These are phyloP conservation scores for Phyllopteryx taeniolatus DNA, from an alignment of 2,113 vertebrate species.

Conservation along the genomic window DNA sequence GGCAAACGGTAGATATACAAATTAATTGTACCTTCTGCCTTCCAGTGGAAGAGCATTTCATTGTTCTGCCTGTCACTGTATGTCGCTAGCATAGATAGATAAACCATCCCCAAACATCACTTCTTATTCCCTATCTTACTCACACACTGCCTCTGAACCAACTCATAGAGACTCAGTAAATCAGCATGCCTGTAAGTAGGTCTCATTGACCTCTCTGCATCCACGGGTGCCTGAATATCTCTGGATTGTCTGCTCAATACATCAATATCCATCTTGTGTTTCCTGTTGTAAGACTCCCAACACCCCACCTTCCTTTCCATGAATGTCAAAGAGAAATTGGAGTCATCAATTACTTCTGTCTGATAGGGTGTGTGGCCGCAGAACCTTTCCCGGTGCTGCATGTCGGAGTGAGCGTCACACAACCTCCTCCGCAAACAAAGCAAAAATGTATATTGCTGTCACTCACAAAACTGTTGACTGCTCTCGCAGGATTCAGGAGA, in stretches of 20 bases:
- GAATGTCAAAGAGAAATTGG: slow-evolving; percentile 63
- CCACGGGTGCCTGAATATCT: slow-evolving; percentile 59
- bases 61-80: not conserved
- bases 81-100: not conserved
- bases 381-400: slow-evolving; percentile 32
- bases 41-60: not conserved
- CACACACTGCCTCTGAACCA: slow-evolving; percentile 28
- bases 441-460: slow-evolving; percentile 31
- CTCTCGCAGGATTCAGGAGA: slow-evolving; percentile 39
- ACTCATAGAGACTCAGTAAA: slow-evolving; percentile 59
- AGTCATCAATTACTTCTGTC: slow-evolving; percentile 60
- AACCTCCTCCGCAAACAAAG: slow-evolving; percentile 28
- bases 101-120: slow-evolving; percentile 7
- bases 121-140: slow-evolving; percentile 42
- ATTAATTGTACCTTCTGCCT: not conserved
- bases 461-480: slow-evolving; percentile 3
- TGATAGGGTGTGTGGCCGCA: slow-evolving; percentile 1
- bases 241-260: slow-evolving; percentile 65
- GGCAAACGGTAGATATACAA: not conserved
- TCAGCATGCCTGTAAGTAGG: slow-evolving; percentile 66
- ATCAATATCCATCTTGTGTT: slow-evolving; percentile 66
- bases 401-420: slow-evolving; percentile 23
- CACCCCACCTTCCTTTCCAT: slow-evolving; percentile 34
- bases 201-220: slow-evolving; percentile 65
- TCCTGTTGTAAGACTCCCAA: slow-evolving; percentile 52